Conservation (phyloP, 2,797 vertebrate species). For the Sardinella longiceps region DNA sequence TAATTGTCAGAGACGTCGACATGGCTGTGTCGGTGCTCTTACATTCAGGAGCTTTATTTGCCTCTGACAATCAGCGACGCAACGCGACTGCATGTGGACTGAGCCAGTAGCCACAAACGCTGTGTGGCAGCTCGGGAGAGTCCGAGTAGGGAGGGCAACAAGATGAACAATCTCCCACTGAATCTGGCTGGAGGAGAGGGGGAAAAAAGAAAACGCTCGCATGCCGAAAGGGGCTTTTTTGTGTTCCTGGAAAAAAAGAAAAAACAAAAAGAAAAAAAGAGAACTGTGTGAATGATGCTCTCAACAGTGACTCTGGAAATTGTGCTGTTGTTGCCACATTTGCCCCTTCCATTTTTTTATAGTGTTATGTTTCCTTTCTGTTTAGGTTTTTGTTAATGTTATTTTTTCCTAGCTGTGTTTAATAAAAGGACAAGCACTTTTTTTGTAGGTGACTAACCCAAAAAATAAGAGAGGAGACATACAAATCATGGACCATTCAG, state of each 20-base stretch:
- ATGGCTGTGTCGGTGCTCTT: constrained; percentile 37
- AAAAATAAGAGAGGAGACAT: background rate
- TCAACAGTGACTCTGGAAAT: constrained; percentile 48
- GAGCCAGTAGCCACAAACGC: constrained; percentile 30
- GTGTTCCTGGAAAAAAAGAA: background rate
- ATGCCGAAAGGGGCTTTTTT: constrained; percentile 35
- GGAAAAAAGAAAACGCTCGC: constrained; percentile 22
- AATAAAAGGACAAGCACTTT: constrained; percentile 63
- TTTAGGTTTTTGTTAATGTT: constrained; percentile 43
- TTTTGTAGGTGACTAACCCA: constrained; percentile 51
- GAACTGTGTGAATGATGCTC: constrained; percentile 31
- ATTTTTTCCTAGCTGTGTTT: constrained; percentile 47
- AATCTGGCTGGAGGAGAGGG: constrained; percentile 7
- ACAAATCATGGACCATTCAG: constrained; percentile 30
- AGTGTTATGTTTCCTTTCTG: constrained; percentile 24
- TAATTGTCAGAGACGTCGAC: constrained; percentile 57
- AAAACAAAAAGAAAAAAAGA: background rate
- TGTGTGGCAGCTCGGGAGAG: background rate
- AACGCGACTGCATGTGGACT: constrained; percentile 44
- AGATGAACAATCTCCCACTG: constrained; percentile 21
- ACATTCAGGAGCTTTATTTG: constrained; percentile 58
- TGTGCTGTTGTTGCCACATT: constrained; percentile 55
- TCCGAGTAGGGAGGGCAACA: background rate
- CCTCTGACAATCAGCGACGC: constrained; percentile 71
- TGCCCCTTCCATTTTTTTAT: constrained; percentile 35